Base-by-base conservation (phyloP, 2,113 vertebrate genomes). In the Acrocephalus kingi region DNA sequence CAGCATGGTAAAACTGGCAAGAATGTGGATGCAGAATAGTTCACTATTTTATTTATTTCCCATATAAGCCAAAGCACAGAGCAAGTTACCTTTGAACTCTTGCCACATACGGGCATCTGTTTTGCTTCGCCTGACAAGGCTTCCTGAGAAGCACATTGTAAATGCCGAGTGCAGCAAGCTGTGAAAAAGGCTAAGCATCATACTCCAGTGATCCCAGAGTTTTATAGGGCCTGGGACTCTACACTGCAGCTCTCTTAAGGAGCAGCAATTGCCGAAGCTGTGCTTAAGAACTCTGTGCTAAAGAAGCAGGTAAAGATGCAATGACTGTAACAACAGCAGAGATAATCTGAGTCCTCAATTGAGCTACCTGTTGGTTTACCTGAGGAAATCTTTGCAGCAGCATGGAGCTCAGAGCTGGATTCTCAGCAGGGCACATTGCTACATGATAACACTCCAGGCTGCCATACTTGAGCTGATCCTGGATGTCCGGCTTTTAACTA, bases 21-120 rank as follows among this genome's bases (percentile, higher is more conserved):
- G 39, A 87, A 75, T 0, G 1, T 21, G 30, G 19, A 31, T 79
- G 41, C 4, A 8, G 45, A 49, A 22, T 64, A 93, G 72, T 54
- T 56, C 20, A 37, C n/a, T 52, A 22, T 91, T 92, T 87, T 83
- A 45, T 83, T 94, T 93, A 82, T 91, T 95, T 84, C 31, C 49
- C 8, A 0, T 46, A 62, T 62, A 83, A 92, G 72, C 37, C 31
- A 92, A 93, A 96, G 63, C 88, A 86, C 93, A 94, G 78, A 93
- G 49, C 45, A 56, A 82, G 49, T 69, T 85, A 88, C 92, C 96
- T 96, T 95, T 92, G 94, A 94, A 92, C 83, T 93, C 64, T 88
- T 64, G 39, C 82, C 35, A 74, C 90, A 86, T n/a, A 39, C 0
- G 2, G 63, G 35, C 61, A 73, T 62, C 63, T 66, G 85, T 33